phyloP scores from a whole-genome alignment of 92 coral and sea anemone species.

The Metridium senile region DNA sequence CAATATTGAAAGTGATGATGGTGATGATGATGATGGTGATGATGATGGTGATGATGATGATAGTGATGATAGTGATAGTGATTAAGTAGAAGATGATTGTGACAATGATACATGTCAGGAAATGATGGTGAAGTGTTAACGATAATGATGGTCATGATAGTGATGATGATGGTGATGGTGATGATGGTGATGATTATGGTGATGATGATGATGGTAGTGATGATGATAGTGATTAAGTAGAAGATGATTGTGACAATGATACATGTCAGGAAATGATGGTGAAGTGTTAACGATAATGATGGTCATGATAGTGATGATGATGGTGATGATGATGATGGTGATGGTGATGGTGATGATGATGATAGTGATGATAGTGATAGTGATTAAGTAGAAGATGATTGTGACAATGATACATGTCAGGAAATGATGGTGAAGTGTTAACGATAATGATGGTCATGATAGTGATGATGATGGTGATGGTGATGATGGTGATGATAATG shows the following conservation, averaged over 20 bases:
- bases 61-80: background rate
- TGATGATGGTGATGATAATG: background rate
- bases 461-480: background rate
- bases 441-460: background rate
- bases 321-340: background rate
- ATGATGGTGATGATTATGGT: background rate
- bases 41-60: background rate
- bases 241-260: background rate
- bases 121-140: background rate
- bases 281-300: background rate
- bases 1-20: background rate
- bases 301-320: background rate
- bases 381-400: too few species aligned
- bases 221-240: background rate
- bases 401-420: background rate
- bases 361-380: background rate
- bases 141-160: background rate
- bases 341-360: background rate
- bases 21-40: background rate
- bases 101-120: background rate
- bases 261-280: background rate
- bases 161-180: background rate
- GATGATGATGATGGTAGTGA: background rate
- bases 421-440: background rate
- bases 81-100: too few species aligned